phyloP scores from a whole-genome alignment of 2,888 invertebrate genomes.

The Ormia ochracea region DNA sequence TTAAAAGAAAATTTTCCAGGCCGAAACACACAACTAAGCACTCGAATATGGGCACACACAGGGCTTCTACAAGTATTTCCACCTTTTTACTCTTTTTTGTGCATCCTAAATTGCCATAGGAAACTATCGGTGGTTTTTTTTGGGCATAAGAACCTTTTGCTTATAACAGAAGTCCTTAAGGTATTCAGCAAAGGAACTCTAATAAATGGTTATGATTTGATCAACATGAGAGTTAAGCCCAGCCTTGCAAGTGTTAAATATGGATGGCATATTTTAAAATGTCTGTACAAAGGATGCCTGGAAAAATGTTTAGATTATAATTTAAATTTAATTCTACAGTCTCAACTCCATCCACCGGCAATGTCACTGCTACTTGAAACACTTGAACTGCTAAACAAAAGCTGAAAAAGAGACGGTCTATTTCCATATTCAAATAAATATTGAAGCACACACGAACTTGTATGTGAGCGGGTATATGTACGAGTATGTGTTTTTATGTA shows the following conservation, averaged over 20 bases:
- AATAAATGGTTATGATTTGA: conserved; percentile 8
- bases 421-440: conserved; percentile 53
- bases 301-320: conserved; percentile 63
- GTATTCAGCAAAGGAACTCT: conserved; percentile 3
- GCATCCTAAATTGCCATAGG: conserved; percentile 36
- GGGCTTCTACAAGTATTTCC: background rate
- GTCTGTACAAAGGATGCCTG: conserved; percentile 52
- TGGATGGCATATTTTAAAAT: conserved; percentile 3
- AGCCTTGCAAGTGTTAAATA: background rate
- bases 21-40: background rate
- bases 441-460: background rate
- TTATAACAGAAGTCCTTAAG: conserved; percentile 34
- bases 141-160: conserved; percentile 1
- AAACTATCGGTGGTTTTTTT: conserved; percentile 39
- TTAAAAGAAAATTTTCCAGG: background rate
- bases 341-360: background rate
- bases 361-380: background rate
- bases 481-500: background rate
- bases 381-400: conserved; percentile 28
- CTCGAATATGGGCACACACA: background rate
- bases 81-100: background rate
- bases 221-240: background rate
- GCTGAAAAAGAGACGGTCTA: conserved; percentile 38
- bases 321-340: conserved; percentile 59
- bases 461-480: background rate